phyloP scores from a whole-genome alignment of 2,888 invertebrate species.

The Plutella xylostella region DNA sequence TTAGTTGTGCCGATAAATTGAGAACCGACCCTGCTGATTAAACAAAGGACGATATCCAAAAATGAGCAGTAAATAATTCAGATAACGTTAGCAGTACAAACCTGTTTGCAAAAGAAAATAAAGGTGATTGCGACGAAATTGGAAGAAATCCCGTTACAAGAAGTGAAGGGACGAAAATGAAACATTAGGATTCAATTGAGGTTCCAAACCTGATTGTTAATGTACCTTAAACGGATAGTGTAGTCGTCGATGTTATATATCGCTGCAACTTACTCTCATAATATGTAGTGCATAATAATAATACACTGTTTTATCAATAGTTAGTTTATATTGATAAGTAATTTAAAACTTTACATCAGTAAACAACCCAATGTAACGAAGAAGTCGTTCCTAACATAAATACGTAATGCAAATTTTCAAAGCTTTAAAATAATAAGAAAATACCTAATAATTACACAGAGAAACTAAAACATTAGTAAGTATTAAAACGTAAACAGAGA shows the following conservation, averaged over 20 bases:
- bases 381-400: too few relatives aligned
- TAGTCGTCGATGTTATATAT: too few relatives aligned
- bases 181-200: slow-evolving; percentile 43
- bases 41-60: background rate
- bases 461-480: background rate
- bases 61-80: background rate
- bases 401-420: too few relatives aligned
- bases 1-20: too few relatives aligned
- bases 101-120: background rate
- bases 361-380: too few relatives aligned
- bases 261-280: too few relatives aligned
- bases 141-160: slow-evolving; percentile 46
- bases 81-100: slow-evolving; percentile 1
- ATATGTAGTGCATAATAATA: too few relatives aligned
- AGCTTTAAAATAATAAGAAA: too few relatives aligned
- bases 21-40: too few relatives aligned
- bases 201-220: slow-evolving; percentile 32
- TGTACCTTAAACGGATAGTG: slow-evolving; percentile 16
- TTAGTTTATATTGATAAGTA: too few relatives aligned
- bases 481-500: slow-evolving; percentile 50
- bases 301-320: too few relatives aligned
- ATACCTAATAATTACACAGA: background rate
- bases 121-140: slow-evolving; percentile 2
- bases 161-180: slow-evolving; percentile 39
- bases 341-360: too few relatives aligned